Percentiles rank a stretch among this genome's conserved stretches.
Conservation (phyloP, 2,888 invertebrate genomes). For the Pterostichus niger region DNA sequence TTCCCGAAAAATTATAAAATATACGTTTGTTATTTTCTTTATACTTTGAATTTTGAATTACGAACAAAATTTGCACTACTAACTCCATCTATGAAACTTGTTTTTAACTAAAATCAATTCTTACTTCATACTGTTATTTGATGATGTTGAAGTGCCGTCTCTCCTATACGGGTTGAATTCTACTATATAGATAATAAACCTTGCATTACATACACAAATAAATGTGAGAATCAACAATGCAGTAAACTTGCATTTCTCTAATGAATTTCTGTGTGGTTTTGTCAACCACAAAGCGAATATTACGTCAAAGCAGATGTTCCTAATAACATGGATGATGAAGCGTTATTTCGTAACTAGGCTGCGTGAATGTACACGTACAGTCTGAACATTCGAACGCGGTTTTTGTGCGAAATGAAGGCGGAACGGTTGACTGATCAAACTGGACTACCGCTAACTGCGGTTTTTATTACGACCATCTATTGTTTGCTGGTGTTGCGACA, state of each 20-base stretch:
- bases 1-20: too few relatives aligned
- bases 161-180: too few relatives aligned
- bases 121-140: too few relatives aligned
- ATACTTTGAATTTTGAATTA: too few relatives aligned
- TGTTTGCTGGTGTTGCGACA: not conserved
- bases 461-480: not conserved
- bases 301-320: conserved; percentile 44
- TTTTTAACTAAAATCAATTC: too few relatives aligned
- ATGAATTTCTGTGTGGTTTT: conserved; percentile 28
- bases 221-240: not conserved
- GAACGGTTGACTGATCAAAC: conserved; percentile 8
- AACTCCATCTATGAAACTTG: too few relatives aligned
- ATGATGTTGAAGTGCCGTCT: too few relatives aligned
- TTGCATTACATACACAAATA: too few relatives aligned
- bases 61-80: too few relatives aligned
- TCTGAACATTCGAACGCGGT: not conserved
- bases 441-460: conserved; percentile 13
- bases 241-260: conserved; percentile 6
- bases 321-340: conserved; percentile 41
- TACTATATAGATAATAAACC: too few relatives aligned
- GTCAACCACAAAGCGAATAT: conserved; percentile 8
- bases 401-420: conserved; percentile 14
- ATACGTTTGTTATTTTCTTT: too few relatives aligned
- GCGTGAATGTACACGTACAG: not conserved
- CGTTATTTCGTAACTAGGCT: conserved; percentile 14